phyloP scores from a whole-genome alignment of 2,888 invertebrate genomes.

The Phyto melanocephala region DNA sequence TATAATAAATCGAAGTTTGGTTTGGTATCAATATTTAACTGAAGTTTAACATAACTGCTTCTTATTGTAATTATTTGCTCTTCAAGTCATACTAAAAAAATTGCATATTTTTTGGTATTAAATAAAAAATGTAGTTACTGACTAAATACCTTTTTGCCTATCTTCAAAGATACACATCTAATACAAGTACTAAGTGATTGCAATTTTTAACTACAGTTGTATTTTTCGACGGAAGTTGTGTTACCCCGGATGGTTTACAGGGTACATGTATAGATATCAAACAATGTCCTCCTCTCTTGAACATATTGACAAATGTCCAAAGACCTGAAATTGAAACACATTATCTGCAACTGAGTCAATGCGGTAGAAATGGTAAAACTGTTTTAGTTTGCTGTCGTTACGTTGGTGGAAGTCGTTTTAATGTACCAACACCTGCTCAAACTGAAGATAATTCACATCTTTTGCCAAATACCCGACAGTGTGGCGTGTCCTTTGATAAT shows the following conservation, averaged over 20 bases:
- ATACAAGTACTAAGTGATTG: too few species aligned
- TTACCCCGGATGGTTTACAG: slow-evolving; percentile 18
- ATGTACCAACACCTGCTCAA: neutral
- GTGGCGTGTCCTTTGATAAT: slow-evolving; percentile 60
- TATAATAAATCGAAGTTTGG: too few species aligned
- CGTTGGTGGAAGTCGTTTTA: slow-evolving; percentile 11
- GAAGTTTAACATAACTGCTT: too few species aligned
- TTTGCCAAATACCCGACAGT: slow-evolving; percentile 58
- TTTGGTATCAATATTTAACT: too few species aligned
- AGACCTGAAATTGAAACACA: slow-evolving; percentile 36
- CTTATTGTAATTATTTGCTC: too few species aligned
- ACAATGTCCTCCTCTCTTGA: slow-evolving; percentile 46
- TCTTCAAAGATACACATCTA: too few species aligned
- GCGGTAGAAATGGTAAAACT: slow-evolving; percentile 16
- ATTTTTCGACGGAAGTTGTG: slow-evolving; percentile 35
- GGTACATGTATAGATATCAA: slow-evolving; percentile 42
- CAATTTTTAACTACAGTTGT: neutral
- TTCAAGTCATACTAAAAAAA: too few species aligned
- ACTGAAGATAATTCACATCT: slow-evolving; percentile 7
- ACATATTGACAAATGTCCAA: slow-evolving; percentile 26
- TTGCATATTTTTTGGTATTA: too few species aligned
- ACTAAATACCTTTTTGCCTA: too few species aligned
- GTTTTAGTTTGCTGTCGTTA: slow-evolving; percentile 42
- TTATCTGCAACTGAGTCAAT: slow-evolving; percentile 49
- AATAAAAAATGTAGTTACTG: too few species aligned